Evolutionary conservation across 2,888 invertebrate species (phyloP).

Genomic region (Drosophila setosimentum): DNA sequence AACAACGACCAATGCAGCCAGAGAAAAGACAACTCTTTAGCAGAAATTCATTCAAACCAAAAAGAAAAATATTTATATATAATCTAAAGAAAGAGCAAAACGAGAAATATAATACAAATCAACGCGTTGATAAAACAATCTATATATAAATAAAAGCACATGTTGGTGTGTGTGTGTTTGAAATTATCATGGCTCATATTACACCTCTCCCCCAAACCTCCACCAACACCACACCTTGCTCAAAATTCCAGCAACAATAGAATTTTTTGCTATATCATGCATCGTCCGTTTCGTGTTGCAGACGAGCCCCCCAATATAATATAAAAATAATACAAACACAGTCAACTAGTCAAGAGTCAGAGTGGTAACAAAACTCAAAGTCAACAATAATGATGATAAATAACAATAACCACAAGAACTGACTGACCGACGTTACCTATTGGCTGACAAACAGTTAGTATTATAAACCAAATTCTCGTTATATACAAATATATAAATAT

Average conservation of each 20-base stretch:
- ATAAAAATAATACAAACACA: conserved; percentile 12
- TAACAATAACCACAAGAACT: conserved; percentile 12
- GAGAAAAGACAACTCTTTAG: conserved; percentile 3
- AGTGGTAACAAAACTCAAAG: conserved; percentile 41
- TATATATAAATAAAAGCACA: not conserved
- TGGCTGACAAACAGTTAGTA: conserved; percentile 3
- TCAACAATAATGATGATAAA: conserved; percentile 32
- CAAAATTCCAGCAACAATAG: not conserved
- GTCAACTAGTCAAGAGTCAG: conserved; percentile 3
- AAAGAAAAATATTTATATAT: not conserved
- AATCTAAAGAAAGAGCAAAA: not conserved
- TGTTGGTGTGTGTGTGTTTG: conserved; percentile 14
- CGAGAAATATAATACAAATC: not conserved
- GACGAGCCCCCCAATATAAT: conserved; percentile 52
- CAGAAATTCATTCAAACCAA: not conserved
- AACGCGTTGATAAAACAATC: conserved; percentile 28
- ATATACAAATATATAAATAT: not conserved
- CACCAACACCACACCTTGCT: not conserved
- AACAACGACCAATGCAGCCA: not conserved
- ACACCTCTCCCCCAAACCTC: not conserved
- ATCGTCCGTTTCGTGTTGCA: conserved; percentile 26
- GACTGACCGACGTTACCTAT: conserved; percentile 16
- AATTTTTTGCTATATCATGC: conserved; percentile 32
- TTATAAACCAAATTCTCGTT: conserved; percentile 1
- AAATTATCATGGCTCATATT: conserved; percentile 48